Evolutionary conservation across 2,113 vertebrate genomes (phyloP).

Genomic region (Grus americana): DNA sequence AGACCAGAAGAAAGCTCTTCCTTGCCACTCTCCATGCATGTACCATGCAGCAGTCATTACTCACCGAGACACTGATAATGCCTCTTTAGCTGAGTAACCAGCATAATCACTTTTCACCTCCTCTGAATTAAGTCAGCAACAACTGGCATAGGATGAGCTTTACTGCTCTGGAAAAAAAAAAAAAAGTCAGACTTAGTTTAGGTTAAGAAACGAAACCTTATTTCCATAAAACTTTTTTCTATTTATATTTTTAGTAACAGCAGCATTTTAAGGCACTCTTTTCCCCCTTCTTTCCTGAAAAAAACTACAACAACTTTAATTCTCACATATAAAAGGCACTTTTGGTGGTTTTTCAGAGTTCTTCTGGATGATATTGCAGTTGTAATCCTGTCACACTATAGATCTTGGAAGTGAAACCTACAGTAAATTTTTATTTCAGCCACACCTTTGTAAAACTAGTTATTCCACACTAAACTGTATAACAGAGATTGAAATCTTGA

Average conservation of each 20-base stretch:
- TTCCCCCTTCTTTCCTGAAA: not conserved
- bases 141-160: not conserved
- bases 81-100: not conserved
- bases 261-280: not conserved
- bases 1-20: not conserved
- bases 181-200: not conserved
- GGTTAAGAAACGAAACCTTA: not conserved
- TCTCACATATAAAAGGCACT: not conserved
- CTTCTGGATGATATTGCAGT: not conserved
- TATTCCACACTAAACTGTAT: not conserved
- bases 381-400: not conserved
- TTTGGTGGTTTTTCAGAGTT: not conserved
- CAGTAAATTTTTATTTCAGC: not conserved
- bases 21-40: not conserved
- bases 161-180: not conserved
- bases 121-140: not conserved
- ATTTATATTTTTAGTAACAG: not conserved
- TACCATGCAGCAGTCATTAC: fast-evolving
- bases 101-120: not conserved
- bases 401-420: not conserved
- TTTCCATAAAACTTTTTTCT: fast-evolving
- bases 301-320: not conserved
- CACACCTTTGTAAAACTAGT: constrained; percentile 52
- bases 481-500: constrained; percentile 18
- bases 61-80: fast-evolving